A percentile compares a stretch with the other conserved stretches of the same genome.
These are phyloP conservation scores for Barypeithes pellucidus DNA, from an alignment of 2,888 invertebrate genomes.

Conservation along the genomic window DNA sequence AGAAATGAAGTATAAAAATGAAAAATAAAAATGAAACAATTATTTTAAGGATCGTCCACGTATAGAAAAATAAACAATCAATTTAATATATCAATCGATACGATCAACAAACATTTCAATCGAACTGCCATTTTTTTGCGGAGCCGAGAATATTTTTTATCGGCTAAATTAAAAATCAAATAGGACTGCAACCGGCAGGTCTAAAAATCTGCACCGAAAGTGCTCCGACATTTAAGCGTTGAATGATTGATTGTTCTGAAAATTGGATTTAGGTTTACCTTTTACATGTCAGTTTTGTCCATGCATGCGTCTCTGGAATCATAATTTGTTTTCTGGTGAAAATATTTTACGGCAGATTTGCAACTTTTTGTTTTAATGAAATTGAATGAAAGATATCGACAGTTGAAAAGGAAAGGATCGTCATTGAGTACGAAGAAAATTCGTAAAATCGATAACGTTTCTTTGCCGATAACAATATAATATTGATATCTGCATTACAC, in stretches of 20 bases:
- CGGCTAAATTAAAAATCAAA: conserved; percentile 35
- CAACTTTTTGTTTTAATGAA: not conserved
- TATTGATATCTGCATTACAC: no score
- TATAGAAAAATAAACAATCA: not conserved
- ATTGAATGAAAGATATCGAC: no score
- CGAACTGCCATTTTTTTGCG: not conserved
- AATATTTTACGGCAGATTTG: not conserved
- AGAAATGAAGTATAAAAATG: no score
- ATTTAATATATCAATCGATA: conserved; percentile 6
- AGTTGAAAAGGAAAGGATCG: no score
- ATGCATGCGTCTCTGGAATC: not conserved
- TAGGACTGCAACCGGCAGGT: conserved; percentile 26
- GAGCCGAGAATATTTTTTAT: conserved; percentile 20
- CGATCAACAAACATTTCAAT: conserved; percentile 16
- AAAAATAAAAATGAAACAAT: not conserved
- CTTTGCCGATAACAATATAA: no score
- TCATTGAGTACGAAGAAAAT: no score
- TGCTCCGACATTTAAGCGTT: conserved; percentile 25
- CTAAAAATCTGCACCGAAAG: conserved; percentile 34
- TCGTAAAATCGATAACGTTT: no score
- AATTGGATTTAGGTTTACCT: conserved; percentile 39
- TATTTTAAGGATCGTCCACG: not conserved
- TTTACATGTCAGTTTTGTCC: conserved; percentile 16
- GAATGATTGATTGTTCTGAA: conserved; percentile 39
- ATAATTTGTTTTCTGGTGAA: not conserved